Base-by-base conservation (phyloP, 1,140 invertebrate species). In the Drosophila takahashii region DNA sequence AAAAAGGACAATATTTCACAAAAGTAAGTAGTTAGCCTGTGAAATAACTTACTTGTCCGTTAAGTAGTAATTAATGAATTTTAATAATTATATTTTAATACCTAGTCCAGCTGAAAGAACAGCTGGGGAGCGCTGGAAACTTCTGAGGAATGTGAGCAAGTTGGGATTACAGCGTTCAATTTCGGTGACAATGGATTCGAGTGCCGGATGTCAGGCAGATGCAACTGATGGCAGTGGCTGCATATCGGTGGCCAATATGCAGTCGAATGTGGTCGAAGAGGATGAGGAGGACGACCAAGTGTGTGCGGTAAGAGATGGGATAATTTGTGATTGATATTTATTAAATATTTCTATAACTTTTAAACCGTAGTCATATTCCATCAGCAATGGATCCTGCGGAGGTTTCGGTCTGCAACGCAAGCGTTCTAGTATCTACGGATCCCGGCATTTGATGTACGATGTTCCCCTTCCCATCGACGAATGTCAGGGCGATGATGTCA, bases 381-480 rank as follows among this genome's bases (percentile, higher is more conserved):
- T 54, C 11, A 5, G 48, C 27, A 32, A 16, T 16, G 69, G 60
- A 36, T 34, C 60, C 50, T 50, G 42, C 58, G 78, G 79, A 4
- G 77, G 61, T 37, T 84, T 70, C 13, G 59, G 52, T 16, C 26
- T 83, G 13, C 74, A 72, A 16, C 80, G 85, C 9, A 89, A 75
- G 26, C 92, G 92, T 67, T 91, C 93, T 10, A 93, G 92, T 11
- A 91, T 94, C 26, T 94, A 93, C 26, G 93, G 94, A 0, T 95
- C 94, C 0, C 92, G 94, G 18, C 94, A 95, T 76, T 92, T 95
- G 41, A 93, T 94, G 16, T 94, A 95, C 64, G 94, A 95, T 76
- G 92, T 95, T 26, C 93, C 94, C 10, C 81, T 95, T 13, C 94
- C 94, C 3, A 94, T 93, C 8, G 95, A 95, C 58, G 94, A 95